Percentiles rank a stretch among this genome's conserved stretches.
These are phyloP conservation scores for Heterodera filipjevi DNA, from an alignment of 2,888 invertebrate genomes.

Conservation along the genomic window DNA sequence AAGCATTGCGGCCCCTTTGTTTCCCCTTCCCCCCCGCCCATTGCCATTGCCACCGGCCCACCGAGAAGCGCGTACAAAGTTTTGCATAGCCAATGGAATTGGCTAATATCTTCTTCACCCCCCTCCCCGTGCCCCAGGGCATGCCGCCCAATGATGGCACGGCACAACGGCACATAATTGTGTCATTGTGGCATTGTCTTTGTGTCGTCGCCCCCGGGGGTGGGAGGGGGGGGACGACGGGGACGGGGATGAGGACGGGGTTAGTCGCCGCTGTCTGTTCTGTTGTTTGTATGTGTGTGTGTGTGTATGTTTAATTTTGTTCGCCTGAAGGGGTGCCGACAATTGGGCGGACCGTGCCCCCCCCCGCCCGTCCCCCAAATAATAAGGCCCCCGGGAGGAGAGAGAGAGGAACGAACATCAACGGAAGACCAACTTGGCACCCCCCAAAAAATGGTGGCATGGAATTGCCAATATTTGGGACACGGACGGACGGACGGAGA, in stretches of 20 bases:
- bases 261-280: no score
- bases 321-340: constrained; percentile 12
- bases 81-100: neutral
- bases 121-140: neutral
- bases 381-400: neutral
- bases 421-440: neutral
- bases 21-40: neutral
- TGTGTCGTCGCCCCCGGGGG: neutral
- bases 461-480: no score
- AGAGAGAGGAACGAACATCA: no score
- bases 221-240: no score
- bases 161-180: no score
- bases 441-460: no score
- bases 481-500: no score
- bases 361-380: neutral
- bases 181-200: neutral
- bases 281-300: neutral
- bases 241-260: no score
- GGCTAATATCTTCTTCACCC: neutral
- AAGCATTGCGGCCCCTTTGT: neutral
- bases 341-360: neutral
- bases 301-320: neutral
- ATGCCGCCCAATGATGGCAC: neutral
- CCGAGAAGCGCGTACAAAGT: neutral
- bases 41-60: neutral